A percentile compares a stretch with the other conserved stretches of the same genome.
These are phyloP conservation scores for Troilus luridus DNA, from an alignment of 2,888 invertebrate genomes.

Conservation along the genomic window DNA sequence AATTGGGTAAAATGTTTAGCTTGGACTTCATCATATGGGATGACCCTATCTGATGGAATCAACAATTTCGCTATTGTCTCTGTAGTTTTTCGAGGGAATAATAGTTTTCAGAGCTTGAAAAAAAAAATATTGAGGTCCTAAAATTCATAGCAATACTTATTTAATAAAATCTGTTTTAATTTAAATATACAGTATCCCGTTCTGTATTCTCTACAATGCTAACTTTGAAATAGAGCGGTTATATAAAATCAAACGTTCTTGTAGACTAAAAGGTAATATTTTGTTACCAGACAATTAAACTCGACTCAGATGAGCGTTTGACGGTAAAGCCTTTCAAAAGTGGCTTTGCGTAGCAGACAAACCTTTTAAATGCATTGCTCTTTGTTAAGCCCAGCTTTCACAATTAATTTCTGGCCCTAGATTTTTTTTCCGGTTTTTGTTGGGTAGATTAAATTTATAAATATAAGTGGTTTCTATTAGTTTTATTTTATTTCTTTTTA, in stretches of 20 bases:
- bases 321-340: neutral
- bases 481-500: neutral
- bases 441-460: neutral
- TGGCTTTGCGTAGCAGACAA: neutral
- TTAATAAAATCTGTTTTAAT: neutral
- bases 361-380: neutral
- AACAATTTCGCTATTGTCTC: neutral
- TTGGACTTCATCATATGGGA: no score
- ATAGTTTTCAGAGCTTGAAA: neutral
- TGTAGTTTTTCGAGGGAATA: neutral
- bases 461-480: neutral
- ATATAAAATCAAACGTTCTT: neutral
- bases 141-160: neutral
- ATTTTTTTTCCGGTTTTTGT: neutral
- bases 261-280: neutral
- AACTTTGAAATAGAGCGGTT: neutral
- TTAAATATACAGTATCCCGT: neutral
- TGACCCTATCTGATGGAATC: no score
- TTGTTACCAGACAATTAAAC: constrained; percentile 38
- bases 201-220: neutral
- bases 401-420: neutral
- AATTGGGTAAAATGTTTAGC: no score
- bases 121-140: neutral
- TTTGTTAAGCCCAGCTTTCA: neutral
- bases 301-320: neutral